phyloP scores from a whole-genome alignment of 2,797 vertebrate genomes.

The Rallus crepitans region DNA sequence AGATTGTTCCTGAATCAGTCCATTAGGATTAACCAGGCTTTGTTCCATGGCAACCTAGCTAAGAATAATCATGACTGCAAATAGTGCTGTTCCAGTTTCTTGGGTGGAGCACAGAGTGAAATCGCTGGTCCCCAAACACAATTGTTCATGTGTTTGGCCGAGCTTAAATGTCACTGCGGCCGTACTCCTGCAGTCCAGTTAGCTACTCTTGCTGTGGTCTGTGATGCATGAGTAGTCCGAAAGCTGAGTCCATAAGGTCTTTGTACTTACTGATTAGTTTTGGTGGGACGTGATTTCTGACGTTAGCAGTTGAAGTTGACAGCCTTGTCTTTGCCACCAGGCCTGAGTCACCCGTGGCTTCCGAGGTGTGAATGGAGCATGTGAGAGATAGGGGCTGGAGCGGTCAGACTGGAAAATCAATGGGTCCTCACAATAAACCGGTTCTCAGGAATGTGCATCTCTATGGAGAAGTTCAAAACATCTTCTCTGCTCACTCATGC shows the following conservation, averaged over 20 bases:
- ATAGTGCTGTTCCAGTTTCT: slow-evolving; percentile 51
- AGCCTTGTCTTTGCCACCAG: neutral
- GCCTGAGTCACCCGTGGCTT: neutral
- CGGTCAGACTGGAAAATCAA: neutral
- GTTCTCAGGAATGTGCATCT: slow-evolving; percentile 18
- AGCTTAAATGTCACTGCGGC: slow-evolving; percentile 18
- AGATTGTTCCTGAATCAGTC: slow-evolving; percentile 60
- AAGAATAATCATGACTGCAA: slow-evolving; percentile 70
- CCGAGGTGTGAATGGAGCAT: fast-evolving
- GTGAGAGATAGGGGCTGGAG: neutral
- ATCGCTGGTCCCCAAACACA: neutral
- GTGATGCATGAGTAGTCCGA: neutral
- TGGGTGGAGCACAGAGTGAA: slow-evolving; percentile 27
- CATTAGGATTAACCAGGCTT: slow-evolving; percentile 70
- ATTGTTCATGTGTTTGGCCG: neutral
- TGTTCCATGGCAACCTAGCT: slow-evolving; percentile 74
- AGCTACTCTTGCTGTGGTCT: neutral
- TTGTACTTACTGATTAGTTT: neutral
- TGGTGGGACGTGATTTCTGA: neutral
- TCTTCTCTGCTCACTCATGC: neutral
- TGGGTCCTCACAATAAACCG: neutral
- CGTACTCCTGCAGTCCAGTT: neutral
- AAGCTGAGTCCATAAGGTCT: neutral
- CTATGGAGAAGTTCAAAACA: neutral
- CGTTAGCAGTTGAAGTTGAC: neutral